Conservation (phyloP, 2,113 vertebrate genomes). For the Macquaria australasica region DNA sequence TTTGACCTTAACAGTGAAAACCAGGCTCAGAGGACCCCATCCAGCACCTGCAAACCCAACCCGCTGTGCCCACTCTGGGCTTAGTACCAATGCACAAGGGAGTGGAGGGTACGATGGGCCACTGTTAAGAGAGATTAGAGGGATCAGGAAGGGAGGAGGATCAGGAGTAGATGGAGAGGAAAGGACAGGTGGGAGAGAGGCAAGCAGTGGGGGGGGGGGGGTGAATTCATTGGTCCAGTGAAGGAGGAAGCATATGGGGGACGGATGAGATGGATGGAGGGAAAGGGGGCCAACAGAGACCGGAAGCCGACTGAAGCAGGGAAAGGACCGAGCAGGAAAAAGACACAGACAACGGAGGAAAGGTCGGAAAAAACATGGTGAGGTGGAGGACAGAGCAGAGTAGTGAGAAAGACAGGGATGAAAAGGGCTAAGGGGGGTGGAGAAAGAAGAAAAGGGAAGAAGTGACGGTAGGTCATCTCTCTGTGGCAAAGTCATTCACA, state of each 20-base stretch:
- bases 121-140: slow-evolving; percentile 61
- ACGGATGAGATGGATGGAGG: not conserved
- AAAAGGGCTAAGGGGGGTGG: not conserved
- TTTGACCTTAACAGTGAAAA: slow-evolving; percentile 19
- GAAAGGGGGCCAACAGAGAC: slow-evolving; percentile 16
- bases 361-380: not conserved
- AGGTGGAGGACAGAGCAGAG: not conserved
- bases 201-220: not conserved
- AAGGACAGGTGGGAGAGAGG: slow-evolving; percentile 17
- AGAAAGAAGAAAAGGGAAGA: not conserved
- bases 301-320: slow-evolving; percentile 4
- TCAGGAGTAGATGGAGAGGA: slow-evolving; percentile 1
- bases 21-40: not conserved
- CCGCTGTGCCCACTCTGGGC: slow-evolving; percentile 31
- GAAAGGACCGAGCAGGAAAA: not conserved
- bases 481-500: slow-evolving; percentile 47
- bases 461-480: slow-evolving; percentile 53
- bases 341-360: not conserved
- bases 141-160: slow-evolving; percentile 36
- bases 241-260: slow-evolving; percentile 43
- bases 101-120: slow-evolving; percentile 22
- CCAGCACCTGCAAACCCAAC: slow-evolving; percentile 56
- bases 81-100: slow-evolving; percentile 35
- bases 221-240: slow-evolving; percentile 4
- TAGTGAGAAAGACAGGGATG: not conserved